These are phyloP conservation scores for Muntiacus reevesi DNA, from an alignment of 2,113 vertebrate genomes.

Conservation along the genomic window DNA sequence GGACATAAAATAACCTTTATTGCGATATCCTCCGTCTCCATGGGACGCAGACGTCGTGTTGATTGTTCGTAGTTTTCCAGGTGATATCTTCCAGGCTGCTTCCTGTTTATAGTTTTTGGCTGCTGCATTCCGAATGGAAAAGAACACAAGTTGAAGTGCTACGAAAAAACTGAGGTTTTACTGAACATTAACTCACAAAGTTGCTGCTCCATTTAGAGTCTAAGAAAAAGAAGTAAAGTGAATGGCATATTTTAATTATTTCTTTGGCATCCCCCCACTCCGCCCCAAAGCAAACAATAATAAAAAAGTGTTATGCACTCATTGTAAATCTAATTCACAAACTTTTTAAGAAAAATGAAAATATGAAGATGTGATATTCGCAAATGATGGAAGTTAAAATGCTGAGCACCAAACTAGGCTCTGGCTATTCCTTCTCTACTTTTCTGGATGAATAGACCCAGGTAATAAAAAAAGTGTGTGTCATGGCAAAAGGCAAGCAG, in stretches of 20 bases:
- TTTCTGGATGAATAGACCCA: background rate
- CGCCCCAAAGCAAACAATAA: background rate
- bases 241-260: background rate
- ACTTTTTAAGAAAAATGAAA: background rate
- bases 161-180: background rate
- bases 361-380: background rate
- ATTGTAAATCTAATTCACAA: background rate
- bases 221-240: background rate
- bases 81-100: constrained; percentile 92
- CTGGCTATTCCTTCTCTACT: background rate
- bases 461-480: background rate
- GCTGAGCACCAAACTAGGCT: background rate
- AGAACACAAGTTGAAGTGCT: constrained; percentile 32
- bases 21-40: constrained; percentile 90
- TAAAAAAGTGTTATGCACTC: background rate
- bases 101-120: constrained; percentile 95
- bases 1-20: constrained; percentile 88
- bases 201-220: constrained; percentile 32
- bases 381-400: background rate
- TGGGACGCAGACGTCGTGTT: constrained; percentile 83
- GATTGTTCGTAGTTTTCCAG: constrained; percentile 93
- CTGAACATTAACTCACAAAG: background rate
- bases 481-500: background rate
- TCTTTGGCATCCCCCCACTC: background rate
- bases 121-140: constrained; percentile 71